Evolutionary conservation across 1,140 invertebrate species (phyloP), one percentile per base, ranked within the genome.

Genomic region (Listronotus bonariensis): DNA sequence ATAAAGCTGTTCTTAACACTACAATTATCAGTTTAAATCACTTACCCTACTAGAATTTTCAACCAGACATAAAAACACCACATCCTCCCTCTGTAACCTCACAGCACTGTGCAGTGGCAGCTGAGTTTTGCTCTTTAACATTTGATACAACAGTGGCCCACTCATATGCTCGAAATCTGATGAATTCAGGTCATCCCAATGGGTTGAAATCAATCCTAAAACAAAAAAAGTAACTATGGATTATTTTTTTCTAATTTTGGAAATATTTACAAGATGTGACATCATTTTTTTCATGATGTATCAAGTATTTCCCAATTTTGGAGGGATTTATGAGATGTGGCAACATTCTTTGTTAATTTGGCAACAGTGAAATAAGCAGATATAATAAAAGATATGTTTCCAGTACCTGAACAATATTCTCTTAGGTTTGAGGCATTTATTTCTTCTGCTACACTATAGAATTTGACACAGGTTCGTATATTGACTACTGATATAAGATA

Each of bases 121-220:
- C 68, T 90, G 85, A 4, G 93, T 92, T 80, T 97, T 97, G 52
- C 85, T 87, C 79, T 96, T 96, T 60, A 98, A 84, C 87, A 98
- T 92, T 71, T 91, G 86, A 76, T 93, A 96, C 12, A 97, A 78
- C 15, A 97, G 80, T 0, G 92, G 87, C 4, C 93, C 93, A 8
- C 92, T 90, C 92, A 98, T 95, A 74, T 93, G 88, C 42, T 89
- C 90, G 81, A 98, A 98, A 78, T 98, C 95, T 58, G 93, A 89
- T 38, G 89, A 87, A 52, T 90, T 92, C 69, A 98, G 88, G 77
- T 97, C 92, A 81, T 95, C 88, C 95, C 95, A 97, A 77, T 97
- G 92, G 34, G 88, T 87, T n/a, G 93, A 95, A 73, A 97, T 96
- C 14, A 97, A 83, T 14, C 89, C 88, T 65, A 14, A 7, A 52